Conservation (phyloP, 1,140 invertebrate species). For the Eumeta japonica region DNA sequence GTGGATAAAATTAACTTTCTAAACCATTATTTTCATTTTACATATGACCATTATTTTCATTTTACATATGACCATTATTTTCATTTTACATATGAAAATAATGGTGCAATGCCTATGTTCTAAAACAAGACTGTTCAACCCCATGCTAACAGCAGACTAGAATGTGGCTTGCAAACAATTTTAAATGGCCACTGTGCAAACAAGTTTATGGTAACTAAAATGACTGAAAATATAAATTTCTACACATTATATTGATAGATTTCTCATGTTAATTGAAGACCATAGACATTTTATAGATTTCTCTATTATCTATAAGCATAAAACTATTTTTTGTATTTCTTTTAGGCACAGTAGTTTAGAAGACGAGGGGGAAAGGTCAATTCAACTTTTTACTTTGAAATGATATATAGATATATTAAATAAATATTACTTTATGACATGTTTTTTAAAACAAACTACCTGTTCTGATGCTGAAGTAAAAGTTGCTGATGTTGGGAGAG, state of each 20-base stretch:
- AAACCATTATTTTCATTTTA: background rate
- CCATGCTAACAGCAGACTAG: background rate
- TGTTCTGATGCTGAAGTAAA: conserved; percentile 35
- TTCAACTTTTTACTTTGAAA: too few species aligned
- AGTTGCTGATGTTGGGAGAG: conserved; percentile 43
- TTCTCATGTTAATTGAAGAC: too few species aligned
- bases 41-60: background rate
- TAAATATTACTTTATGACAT: background rate
- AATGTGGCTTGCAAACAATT: background rate
- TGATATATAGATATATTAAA: background rate
- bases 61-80: background rate
- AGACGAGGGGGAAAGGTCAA: too few species aligned
- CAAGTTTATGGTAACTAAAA: background rate
- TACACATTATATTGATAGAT: too few species aligned
- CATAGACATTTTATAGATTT: too few species aligned
- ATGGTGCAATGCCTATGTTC: background rate
- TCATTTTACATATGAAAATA: background rate
- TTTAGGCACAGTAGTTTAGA: too few species aligned
- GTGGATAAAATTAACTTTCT: too few species aligned
- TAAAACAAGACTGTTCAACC: background rate
- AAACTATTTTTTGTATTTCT: too few species aligned
- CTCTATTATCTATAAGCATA: too few species aligned
- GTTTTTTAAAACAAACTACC: conserved; percentile 7
- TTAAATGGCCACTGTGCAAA: background rate
- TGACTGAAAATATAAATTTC: too few species aligned